phyloP scores from a whole-genome alignment of 2,797 vertebrate species.

The Sciurus carolinensis region DNA sequence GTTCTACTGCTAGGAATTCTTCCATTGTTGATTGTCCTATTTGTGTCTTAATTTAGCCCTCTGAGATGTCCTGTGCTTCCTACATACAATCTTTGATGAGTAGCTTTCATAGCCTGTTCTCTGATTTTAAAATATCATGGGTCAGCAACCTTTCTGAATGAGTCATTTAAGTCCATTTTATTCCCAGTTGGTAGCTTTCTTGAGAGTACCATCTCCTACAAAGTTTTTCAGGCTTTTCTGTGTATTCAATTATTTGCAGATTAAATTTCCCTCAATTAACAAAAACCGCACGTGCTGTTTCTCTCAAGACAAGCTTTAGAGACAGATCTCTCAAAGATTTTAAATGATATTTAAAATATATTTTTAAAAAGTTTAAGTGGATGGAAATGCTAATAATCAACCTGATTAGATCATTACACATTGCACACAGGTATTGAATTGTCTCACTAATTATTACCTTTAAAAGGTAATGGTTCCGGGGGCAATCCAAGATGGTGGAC shows the following conservation, averaged over 20 bases:
- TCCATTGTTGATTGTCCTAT: not conserved
- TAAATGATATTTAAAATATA: not conserved
- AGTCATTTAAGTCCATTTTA: not conserved
- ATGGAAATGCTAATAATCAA: not conserved
- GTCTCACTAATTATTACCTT: not conserved
- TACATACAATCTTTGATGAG: not conserved
- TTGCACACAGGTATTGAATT: not conserved
- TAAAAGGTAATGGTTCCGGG: no score
- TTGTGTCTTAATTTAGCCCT: not conserved
- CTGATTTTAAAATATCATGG: not conserved
- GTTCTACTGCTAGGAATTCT: not conserved
- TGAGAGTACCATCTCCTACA: not conserved
- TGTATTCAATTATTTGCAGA: conserved; percentile 8
- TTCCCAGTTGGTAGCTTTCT: not conserved
- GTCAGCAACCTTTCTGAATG: not conserved
- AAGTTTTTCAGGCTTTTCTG: not conserved
- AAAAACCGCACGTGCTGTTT: not conserved
- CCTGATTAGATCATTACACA: not conserved
- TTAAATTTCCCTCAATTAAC: conserved; percentile 21
- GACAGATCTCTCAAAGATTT: conserved; percentile 9
- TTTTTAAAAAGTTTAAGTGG: not conserved
- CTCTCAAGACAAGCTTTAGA: conserved; percentile 26
- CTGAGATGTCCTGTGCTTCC: not conserved
- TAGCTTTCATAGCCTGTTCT: not conserved
- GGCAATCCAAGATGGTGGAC: no score